Evolutionary conservation across 2,797 vertebrate species (phyloP).

Genomic region (Crocodylus rhombifer): DNA sequence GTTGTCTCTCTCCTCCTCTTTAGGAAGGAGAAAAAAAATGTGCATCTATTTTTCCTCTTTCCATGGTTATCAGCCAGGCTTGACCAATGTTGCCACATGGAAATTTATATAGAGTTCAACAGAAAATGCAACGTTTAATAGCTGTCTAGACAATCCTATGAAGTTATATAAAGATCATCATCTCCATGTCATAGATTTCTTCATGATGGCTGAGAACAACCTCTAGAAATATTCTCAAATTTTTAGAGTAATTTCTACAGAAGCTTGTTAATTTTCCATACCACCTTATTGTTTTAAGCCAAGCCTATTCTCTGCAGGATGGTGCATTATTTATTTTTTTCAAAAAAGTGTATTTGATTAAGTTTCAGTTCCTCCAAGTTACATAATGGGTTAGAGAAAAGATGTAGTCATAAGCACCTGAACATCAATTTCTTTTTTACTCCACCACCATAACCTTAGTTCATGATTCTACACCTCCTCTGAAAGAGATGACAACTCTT

Average conservation of each 20-base stretch:
- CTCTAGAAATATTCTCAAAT: background rate
- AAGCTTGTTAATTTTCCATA: background rate
- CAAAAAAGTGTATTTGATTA: conserved; percentile 18
- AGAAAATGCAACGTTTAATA: background rate
- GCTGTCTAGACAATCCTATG: background rate
- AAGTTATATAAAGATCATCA: background rate
- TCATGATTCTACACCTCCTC: conserved; percentile 21
- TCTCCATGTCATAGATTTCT: background rate
- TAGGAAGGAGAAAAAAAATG: background rate
- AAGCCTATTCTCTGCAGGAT: background rate
- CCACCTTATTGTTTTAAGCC: background rate
- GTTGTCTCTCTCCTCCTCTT: background rate
- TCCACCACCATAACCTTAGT: conserved; percentile 27
- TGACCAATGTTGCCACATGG: background rate
- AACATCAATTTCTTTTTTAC: conserved; percentile 56
- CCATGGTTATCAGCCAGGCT: background rate
- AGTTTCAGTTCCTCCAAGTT: conserved; percentile 43
- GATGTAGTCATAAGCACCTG: conserved; percentile 21
- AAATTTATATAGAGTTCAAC: background rate
- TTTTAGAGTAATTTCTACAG: conserved; percentile 18
- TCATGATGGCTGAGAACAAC: background rate
- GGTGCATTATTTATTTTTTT: conserved; percentile 44
- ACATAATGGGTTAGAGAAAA: conserved; percentile 51
- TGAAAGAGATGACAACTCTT: conserved; percentile 23
- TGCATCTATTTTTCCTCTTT: background rate